Conservation (phyloP, 1,140 invertebrate genomes). For the Frieseomelitta varia region DNA sequence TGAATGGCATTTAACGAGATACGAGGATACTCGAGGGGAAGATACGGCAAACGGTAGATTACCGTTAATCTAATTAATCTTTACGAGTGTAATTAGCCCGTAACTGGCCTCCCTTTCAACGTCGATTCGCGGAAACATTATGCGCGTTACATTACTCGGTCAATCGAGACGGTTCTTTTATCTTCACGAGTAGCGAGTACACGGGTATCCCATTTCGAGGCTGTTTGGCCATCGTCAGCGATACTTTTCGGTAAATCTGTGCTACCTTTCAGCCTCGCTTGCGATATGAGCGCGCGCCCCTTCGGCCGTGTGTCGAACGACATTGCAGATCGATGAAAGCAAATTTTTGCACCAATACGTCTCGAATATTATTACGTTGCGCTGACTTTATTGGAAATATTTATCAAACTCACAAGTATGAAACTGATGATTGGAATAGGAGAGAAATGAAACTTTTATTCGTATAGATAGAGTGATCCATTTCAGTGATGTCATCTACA, state of each 20-base stretch:
- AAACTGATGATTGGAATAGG: no score
- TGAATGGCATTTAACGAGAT: slow-evolving; percentile 5
- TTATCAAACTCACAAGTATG: no score
- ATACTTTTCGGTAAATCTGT: slow-evolving; percentile 65
- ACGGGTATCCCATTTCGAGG: slow-evolving; percentile 79
- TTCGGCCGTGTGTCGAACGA: no score
- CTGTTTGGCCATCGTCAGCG: slow-evolving; percentile 73
- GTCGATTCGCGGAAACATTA: slow-evolving; percentile 54
- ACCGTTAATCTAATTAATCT: slow-evolving; percentile 79
- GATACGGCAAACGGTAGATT: slow-evolving; percentile 55
- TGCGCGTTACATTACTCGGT: slow-evolving; percentile 7
- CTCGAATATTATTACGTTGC: neutral
- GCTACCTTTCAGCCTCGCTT: slow-evolving; percentile 13
- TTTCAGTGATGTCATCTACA: no score
- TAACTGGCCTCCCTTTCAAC: slow-evolving; percentile 45
- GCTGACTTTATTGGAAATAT: neutral
- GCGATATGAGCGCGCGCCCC: neutral
- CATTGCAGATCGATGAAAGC: neutral
- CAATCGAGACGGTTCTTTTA: slow-evolving; percentile 72
- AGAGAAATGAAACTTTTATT: no score
- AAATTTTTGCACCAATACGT: neutral
- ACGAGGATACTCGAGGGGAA: slow-evolving; percentile 9
- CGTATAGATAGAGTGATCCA: no score
- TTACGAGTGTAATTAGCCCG: slow-evolving; percentile 78
- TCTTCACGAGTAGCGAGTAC: slow-evolving; percentile 78